A percentile compares a stretch with the other conserved stretches of the same genome.
These are phyloP conservation scores for Pocillopora verrucosa DNA, from an alignment of 64 coral and sea anemone genomes.

Conservation along the genomic window DNA sequence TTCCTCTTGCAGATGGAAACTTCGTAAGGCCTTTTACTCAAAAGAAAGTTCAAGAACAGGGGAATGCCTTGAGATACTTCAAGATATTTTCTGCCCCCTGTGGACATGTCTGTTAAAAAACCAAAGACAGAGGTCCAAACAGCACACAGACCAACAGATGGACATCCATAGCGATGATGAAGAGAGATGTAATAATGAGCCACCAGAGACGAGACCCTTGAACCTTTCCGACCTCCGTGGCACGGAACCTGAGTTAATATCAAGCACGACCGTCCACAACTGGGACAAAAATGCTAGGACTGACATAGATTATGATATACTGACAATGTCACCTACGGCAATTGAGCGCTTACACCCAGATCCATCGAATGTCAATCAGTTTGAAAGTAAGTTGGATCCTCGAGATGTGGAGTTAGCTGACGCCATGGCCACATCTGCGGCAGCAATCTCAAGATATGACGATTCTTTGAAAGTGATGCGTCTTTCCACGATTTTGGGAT, in stretches of 20 bases:
- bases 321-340: constrained; percentile 46
- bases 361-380: not conserved
- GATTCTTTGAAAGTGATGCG: constrained; percentile 23
- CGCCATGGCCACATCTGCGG: constrained; percentile 84
- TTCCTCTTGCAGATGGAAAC: not conserved
- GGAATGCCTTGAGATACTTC: not conserved
- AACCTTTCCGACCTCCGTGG: constrained; percentile 51
- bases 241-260: constrained; percentile 66
- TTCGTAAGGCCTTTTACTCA: constrained; percentile 3
- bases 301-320: constrained; percentile 30
- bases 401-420: constrained; percentile 61
- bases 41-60: not conserved
- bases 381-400: constrained; percentile 27
- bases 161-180: no score
- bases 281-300: constrained; percentile 5
- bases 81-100: not conserved
- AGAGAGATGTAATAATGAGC: not conserved
- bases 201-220: constrained; percentile 17
- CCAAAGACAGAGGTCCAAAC: not conserved
- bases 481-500: constrained; percentile 61
- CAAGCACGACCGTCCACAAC: constrained; percentile 47
- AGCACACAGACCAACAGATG: not conserved
- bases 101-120: constrained; percentile 3
- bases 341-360: constrained; percentile 51
- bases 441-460: constrained; percentile 43